Base-by-base conservation (phyloP, 2,113 vertebrate genomes). In the Axis porcinus region DNA sequence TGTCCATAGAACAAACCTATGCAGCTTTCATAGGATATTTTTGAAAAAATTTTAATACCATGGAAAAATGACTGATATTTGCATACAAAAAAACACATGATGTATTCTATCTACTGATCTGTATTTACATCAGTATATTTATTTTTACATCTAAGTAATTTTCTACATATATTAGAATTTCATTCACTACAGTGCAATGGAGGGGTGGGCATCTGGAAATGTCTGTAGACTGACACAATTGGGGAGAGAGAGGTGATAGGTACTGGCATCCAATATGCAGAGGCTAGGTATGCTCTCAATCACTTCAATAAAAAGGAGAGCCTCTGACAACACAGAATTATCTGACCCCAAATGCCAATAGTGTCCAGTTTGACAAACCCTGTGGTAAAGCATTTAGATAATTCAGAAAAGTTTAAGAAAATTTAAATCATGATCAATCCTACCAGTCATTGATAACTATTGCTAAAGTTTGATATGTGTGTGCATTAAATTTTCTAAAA, bases 121-220 rank as follows among this genome's bases (percentile, higher is more conserved):
- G 28, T 81, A 87, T 36, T 94, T 94, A 58, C 1, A 55, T 40
- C 10, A 81, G 10, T 60, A 14, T 89, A 40, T 87, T 83, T 91
- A 47, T 55, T 83, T 92, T 93, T 58, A 43, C 36, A 60, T 84
- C 54, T 91, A 87, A 12, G 47, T 86, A 78, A 19, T 40, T 88
- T 87, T 94, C 27, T 78, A 58, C 16, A 40, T 92, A 45, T n/a
- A 85, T 85, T 96, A 54, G 25, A 87, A 89, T 92, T 89, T 91
- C 4, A 79, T 91, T 93, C 30, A 84, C 40, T 78, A 6, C 47
- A 70, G 11, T 84, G 4, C 62, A 91, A 30, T 33, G 30, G 17
- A 17, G 28, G 11, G 47, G 28, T 11, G n/a, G 27, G 55, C 82
- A 52, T 70, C 86, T 83, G 54, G 43, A 83, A 87, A 60, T 87